Percentiles rank a stretch among this genome's conserved stretches.
phyloP scores from a whole-genome alignment of 2,888 invertebrate genomes.

The Meloe dianella region DNA sequence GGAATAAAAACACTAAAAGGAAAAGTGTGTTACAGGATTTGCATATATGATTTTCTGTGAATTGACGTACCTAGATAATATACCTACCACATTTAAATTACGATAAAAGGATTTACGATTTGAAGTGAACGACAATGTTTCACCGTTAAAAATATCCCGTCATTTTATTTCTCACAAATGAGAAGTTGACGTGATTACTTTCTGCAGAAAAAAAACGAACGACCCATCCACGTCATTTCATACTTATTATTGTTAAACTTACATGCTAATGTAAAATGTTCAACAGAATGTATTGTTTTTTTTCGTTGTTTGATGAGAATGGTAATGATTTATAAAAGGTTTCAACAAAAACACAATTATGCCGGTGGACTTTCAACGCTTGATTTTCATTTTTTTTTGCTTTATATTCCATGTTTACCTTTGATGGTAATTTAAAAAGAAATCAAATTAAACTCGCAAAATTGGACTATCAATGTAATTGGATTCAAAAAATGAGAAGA shows the following conservation, averaged over 20 bases:
- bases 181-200: no score
- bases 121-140: slow-evolving; percentile 11
- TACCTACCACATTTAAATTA: slow-evolving; percentile 26
- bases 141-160: slow-evolving; percentile 20
- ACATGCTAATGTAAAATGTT: background rate
- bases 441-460: slow-evolving; percentile 11
- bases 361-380: background rate
- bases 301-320: slow-evolving; percentile 21
- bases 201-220: no score
- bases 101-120: slow-evolving; percentile 25
- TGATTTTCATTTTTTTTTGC: no score
- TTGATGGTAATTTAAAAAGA: background rate
- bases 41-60: slow-evolving; percentile 30
- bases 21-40: slow-evolving; percentile 40
- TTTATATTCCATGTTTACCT: no score
- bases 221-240: no score
- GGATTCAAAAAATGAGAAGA: background rate
- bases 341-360: background rate
- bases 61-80: slow-evolving; percentile 10
- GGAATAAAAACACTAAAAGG: slow-evolving; percentile 46
- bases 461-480: background rate
- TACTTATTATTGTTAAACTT: background rate
- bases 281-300: no score
- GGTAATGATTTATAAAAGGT: slow-evolving; percentile 18
- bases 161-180: no score